phyloP scores from a whole-genome alignment of 2,888 invertebrate genomes.

The Linnaemya tessellans region DNA sequence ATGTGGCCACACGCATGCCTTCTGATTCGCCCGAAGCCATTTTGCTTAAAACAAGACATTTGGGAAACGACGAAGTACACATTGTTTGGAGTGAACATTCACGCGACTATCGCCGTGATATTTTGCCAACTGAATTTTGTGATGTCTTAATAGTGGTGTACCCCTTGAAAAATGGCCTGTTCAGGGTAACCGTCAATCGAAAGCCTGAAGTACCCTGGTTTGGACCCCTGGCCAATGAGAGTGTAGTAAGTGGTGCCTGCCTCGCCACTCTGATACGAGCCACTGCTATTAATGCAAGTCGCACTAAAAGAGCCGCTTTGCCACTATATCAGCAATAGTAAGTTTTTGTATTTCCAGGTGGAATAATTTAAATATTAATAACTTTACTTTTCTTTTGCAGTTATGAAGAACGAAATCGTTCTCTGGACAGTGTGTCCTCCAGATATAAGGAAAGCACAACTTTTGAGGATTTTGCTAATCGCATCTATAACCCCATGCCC shows the following conservation, averaged over 20 bases:
- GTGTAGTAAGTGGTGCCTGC: constrained; percentile 85
- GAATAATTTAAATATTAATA: background rate
- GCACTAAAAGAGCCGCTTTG: constrained; percentile 94
- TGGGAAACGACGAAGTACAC: constrained; percentile 99
- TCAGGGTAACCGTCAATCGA: constrained; percentile 93
- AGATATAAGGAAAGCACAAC: constrained; percentile 94
- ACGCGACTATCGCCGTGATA: constrained; percentile 97
- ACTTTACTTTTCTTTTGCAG: constrained; percentile 84
- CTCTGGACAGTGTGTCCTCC: constrained; percentile 92
- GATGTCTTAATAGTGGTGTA: constrained; percentile 98
- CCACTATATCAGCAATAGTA: constrained; percentile 96
- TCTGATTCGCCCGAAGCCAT: constrained; percentile 94
- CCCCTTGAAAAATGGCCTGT: constrained; percentile 93
- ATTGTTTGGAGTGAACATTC: constrained; percentile 99
- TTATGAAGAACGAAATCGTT: constrained; percentile 94
- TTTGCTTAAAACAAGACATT: constrained; percentile 95
- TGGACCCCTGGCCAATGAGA: constrained; percentile 97
- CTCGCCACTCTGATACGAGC: constrained; percentile 94
- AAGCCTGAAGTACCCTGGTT: constrained; percentile 96
- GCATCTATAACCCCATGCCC: constrained; percentile 88
- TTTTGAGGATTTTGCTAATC: constrained; percentile 93
- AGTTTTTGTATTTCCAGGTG: constrained; percentile 79
- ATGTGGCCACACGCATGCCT: constrained; percentile 98
- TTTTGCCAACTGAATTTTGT: constrained; percentile 99
- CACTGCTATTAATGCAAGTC: constrained; percentile 95